Base-by-base conservation (phyloP, 1,140 invertebrate genomes). In the Cyrtorhinus lividipennis region DNA sequence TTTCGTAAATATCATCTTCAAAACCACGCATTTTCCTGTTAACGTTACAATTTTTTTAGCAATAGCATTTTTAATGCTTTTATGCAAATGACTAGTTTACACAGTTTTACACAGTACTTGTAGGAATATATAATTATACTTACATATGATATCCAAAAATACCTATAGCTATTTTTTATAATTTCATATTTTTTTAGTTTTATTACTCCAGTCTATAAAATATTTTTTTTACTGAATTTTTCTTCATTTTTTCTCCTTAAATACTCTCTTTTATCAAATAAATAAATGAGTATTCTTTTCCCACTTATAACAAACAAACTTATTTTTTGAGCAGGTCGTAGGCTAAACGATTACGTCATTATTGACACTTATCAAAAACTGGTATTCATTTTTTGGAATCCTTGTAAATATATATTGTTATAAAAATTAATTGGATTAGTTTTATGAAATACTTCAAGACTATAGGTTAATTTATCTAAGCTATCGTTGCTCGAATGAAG, bases 141-240 rank as follows among this genome's bases (percentile, higher is more conserved):
- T 18, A 63, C 27, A 58, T 63, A 59, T 66, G 44, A 62, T 66
- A 64, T 67, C 66, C 66, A 67, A 67, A 67, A 67, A 67, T 67
- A 67, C 64, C 66, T 67, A 67, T 63, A 62, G 24, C 63, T 64
- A 64, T 64, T 57, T 62, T 25, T 30, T 45, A 22, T 59, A 53
- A 15, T 53, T 53, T 53, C 48, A 15, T 53, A 15, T 30, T 62
- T 62, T 59, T 62, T 62, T 64, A 24, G 53, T 44, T 57, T 45
- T 64, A 64, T 30, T 58, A 67, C 63, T 65, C 63, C 66, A 67
- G 66, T 67, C 66, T 67, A 67, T 67, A 65, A 67, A 67, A 67
- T 67, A 65, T 64, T 61, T 62, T 67, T 62, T 24, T 62, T 59
- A 53, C 48, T 38, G 30, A 38, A 38, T 22, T 53, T 44, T 44